Conservation (phyloP, 2,888 invertebrate genomes). For the Charanyca ferruginea region DNA sequence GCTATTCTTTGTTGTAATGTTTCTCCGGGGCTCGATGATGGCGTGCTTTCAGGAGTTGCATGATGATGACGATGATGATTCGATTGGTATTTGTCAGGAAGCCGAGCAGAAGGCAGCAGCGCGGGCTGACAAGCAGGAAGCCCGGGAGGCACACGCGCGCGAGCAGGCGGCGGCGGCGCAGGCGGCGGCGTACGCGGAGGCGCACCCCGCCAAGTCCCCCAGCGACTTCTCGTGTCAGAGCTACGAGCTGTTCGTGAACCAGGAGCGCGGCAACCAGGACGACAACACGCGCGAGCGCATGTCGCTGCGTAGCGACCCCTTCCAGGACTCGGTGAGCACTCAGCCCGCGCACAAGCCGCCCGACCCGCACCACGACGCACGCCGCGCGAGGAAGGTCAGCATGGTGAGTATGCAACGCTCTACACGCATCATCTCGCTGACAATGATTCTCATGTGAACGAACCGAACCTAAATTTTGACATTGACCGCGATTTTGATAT, state of each 20-base stretch:
- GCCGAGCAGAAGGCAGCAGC: constrained; percentile 96
- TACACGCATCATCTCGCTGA: constrained; percentile 78
- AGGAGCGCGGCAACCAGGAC: constrained; percentile 96
- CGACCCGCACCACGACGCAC: constrained; percentile 90
- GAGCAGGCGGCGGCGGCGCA: constrained; percentile 92
- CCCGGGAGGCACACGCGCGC: constrained; percentile 91
- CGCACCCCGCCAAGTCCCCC: constrained; percentile 96
- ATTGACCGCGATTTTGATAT: constrained; percentile 1
- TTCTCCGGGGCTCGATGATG: too few relatives aligned
- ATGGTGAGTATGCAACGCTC: constrained; percentile 94
- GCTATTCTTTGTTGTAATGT: too few relatives aligned
- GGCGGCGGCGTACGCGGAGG: constrained; percentile 92
- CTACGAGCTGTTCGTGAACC: constrained; percentile 97
- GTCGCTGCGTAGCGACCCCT: constrained; percentile 97
- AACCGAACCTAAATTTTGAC: neutral
- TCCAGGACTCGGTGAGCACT: constrained; percentile 97
- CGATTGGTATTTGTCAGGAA: constrained; percentile 90
- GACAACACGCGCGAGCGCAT: constrained; percentile 98
- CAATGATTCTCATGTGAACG: constrained; percentile 76
- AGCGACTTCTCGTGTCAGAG: constrained; percentile 98
- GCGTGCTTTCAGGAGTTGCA: too few relatives aligned
- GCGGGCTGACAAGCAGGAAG: constrained; percentile 92
- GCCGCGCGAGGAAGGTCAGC: constrained; percentile 96
- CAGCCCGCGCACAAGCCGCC: constrained; percentile 92
- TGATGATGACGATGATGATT: too few relatives aligned